Base-by-base conservation (phyloP, 2,888 invertebrate genomes). In the Pterostichus niger region DNA sequence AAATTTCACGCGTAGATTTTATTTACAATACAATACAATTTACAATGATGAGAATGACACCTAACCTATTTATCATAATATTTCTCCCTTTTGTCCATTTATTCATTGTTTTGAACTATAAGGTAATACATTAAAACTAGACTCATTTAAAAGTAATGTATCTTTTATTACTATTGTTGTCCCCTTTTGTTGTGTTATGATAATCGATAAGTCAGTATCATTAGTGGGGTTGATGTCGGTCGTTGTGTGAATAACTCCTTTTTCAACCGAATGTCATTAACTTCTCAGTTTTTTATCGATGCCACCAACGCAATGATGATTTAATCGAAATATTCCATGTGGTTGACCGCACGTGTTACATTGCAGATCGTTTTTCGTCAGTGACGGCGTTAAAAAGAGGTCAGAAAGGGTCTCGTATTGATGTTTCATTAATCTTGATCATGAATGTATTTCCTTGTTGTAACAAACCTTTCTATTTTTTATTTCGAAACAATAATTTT, bases 191-290 rank as follows among this genome's bases (percentile, higher is more conserved):
- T 71, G 9, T 31, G 44, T 40, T 71, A 68, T 44, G 40, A 71
- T 71, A 71, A 71, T 71, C 68, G 68, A 71, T 71, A 71, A 10
- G 68, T 71, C 17, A 6, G 24, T 56, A 9, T 9, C 56, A 56
- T 56, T 56, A 71, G 44, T 15, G 24, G 44, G 68, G 68, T 71
- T 71, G 44, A 71, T 40, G 40, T 71, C 40, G 68, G 68, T 71
- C 44, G 68, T 11, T 71, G 46, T 71, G 68, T 71, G 68, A 71
- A 71, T 71, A 71, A 71, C 68, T 44, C 68, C 44, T 71, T n/a
- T 71, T 71, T 44, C 44, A 11, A 44, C 44, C 44, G 9, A 44
- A 71, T 71, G 68, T 71, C 68, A 71, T 71, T 71, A 68, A 44
- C 68, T 35, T 68, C 56, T 56, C 24, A 24, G 9, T 7, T 56